These are phyloP conservation scores for Dusona sp. DNA, from an alignment of 2,888 invertebrate genomes.

Conservation along the genomic window DNA sequence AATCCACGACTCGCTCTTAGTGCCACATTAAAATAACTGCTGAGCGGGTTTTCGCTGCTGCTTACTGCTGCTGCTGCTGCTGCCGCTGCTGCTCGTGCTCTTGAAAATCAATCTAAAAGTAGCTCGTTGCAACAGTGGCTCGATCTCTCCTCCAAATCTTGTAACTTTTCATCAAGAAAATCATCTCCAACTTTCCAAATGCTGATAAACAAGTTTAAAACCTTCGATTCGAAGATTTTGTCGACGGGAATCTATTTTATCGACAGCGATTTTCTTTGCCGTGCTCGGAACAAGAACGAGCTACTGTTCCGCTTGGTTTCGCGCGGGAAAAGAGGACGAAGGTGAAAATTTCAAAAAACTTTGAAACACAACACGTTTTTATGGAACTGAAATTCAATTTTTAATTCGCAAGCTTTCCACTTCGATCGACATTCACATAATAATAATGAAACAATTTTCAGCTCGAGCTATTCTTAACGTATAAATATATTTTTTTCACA, in stretches of 20 bases:
- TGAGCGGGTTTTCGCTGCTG: constrained; percentile 68
- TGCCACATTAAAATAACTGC: constrained; percentile 81
- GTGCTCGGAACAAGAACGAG: neutral
- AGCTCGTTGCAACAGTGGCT: constrained; percentile 78
- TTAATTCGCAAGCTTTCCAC: constrained; percentile 1
- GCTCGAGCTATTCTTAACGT: neutral
- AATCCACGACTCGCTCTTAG: constrained; percentile 74
- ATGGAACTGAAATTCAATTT: neutral
- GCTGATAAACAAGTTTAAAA: neutral
- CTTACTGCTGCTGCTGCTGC: constrained; percentile 42
- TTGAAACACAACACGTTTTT: neutral
- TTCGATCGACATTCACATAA: neutral
- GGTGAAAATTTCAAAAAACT: neutral
- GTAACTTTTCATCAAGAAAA: neutral
- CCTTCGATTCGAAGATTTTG: neutral
- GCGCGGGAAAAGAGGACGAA: neutral
- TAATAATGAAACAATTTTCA: neutral
- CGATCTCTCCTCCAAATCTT: constrained; percentile 72
- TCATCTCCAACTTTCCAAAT: neutral
- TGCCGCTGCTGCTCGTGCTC: constrained; percentile 72
- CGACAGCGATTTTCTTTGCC: neutral
- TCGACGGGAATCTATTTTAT: neutral
- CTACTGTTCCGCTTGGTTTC: neutral
- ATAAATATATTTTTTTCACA: neutral
- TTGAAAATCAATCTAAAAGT: constrained; percentile 84